Evolutionary conservation across 2,888 invertebrate genomes (phyloP), one percentile per base, ranked within the genome.

Genomic region (Chironomus riparius): DNA sequence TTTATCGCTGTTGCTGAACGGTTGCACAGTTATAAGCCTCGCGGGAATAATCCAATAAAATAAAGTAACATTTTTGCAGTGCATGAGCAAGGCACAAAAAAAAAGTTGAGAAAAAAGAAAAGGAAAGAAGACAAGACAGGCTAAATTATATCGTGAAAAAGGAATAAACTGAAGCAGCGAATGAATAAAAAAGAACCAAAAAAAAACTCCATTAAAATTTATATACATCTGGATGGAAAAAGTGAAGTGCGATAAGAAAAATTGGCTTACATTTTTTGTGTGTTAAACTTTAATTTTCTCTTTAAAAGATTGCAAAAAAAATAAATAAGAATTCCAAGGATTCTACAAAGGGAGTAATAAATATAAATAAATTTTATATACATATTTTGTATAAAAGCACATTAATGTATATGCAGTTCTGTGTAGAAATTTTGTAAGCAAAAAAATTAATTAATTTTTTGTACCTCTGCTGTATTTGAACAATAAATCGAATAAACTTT

Each of bases 21-120:
- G 72, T 72, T 72, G 72, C 72, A 72, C 72, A 72, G 61, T 72
- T 72, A 50, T 28, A 61, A 15, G 47, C 72, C 72, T 72, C 72
- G 72, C 72, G 72, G 72, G 72, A 62, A 18, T 15, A 65, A 65
- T 65, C 22, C 65, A 65, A 65, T 65, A 65, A 65, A 65, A 24
- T 65, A 65, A 21, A 24, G 24, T 21, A 21, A 21, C 65, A 65
- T 65, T 65, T 65, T 24, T 65, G 38, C 38, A 10, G 24, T 65
- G 65, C 18, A 15, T 56, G n/a, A 15, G 7, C 18, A 18, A 15
- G 7, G 56, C 15, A n/a, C 4, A 21, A 65, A 13, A 65, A 15
- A 21, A 65, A 21, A 3, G 4, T 24, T 4, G 24, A 10, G 13
- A 22, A 24, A 65, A 65, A n/a, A 24, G 12, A 4, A 65, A 65